Base-by-base conservation (phyloP, 53 echinoderm and acorn worm species). In the Zoroaster sp. region DNA sequence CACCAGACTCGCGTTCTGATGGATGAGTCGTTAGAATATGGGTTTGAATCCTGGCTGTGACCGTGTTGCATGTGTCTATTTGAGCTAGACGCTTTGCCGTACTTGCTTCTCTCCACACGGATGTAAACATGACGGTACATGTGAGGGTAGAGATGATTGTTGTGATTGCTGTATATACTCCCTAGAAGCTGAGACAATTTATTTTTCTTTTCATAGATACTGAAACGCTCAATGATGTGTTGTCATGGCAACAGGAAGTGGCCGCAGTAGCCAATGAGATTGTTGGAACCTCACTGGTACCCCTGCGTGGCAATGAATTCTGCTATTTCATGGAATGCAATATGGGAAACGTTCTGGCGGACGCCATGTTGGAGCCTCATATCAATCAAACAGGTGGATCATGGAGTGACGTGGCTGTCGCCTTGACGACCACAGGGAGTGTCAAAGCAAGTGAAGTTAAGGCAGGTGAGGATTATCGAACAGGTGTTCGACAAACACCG, bases 271-370 rank as follows among this genome's bases (percentile, higher is more conserved):
- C 94, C 47, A 82, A 54, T 38, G 59, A 94, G 4, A 89, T 95
- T 14, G 87, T 95, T 25, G 98, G 98, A 1, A 55, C 74, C 38
- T 76, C 94, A 33, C 88, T 89, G 83, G 89, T 89, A 13, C 80
- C 79, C 39, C 88, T 96, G n/a, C 89, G 85, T 30, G 99, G 94
- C 12, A 74, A 89, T 37, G 66, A 75, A 21, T 74, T 77, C 42
- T 99, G 99, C 77, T 91, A 92, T 2, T 77, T 80, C 11, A 72
- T 69, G 53, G 99, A 98, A 69, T 98, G 98, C 79, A 98, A 87
- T 72, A 81, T 95, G 86, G 98, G 94, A 0, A 93, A 94, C 75
- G 35, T 98, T 37, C 87, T 98, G 28, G 89, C 93, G 13, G 97
- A 97, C 41, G 90, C 95, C 14, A 95, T 97, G 97, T 87, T 90